Base-by-base conservation (phyloP, 2,797 vertebrate genomes). In the Cirrhinus mrigala region DNA sequence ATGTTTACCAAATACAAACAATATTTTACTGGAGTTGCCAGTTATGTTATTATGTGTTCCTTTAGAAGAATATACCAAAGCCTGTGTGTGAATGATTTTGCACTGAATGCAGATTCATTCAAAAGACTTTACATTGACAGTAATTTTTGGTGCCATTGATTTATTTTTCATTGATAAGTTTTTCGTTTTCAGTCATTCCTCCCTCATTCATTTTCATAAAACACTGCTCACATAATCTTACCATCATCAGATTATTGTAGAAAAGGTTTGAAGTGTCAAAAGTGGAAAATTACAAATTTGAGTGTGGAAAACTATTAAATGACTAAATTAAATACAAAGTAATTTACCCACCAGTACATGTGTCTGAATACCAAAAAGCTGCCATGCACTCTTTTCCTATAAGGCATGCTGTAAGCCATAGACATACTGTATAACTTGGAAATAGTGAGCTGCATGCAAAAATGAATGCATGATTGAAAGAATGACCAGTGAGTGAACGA, bases 391-490 rank as follows among this genome's bases (percentile, higher is more conserved):
- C 48, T 70, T 16, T 14, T 66, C 48, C 60, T 75, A 40, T 85
- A 80, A 85, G 89, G 79, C 86, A 86, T 88, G 83, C 24, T 87
- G 60, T 69, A 50, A 86, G 73, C 60, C 48, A 37, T 82, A 64
- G n/a, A 64, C 50, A 73, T 50, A 73, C 68, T 84, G 76, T 84
- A 83, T 76, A n/a, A 11, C 22, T 78, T 52, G 37, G 70, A 56
- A 75, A 86, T 87, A 69, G 33, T 73, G 70, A 52, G 56, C 73
- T 83, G 84, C 84, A 88, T 86, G 88, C 46, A 77, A 48, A 44
- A 62, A 75, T 89, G 82, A 89, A 90, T 90, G 88, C 89, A 83
- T 90, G 92, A 93, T 91, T 93, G 92, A 94, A 88, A 91, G 92
- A 92, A 90, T 90, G 89, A 89, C 52, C 87, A 86, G 89, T 76